phyloP scores from a whole-genome alignment of 2,797 vertebrate species.

The Benthosema pterotum region DNA sequence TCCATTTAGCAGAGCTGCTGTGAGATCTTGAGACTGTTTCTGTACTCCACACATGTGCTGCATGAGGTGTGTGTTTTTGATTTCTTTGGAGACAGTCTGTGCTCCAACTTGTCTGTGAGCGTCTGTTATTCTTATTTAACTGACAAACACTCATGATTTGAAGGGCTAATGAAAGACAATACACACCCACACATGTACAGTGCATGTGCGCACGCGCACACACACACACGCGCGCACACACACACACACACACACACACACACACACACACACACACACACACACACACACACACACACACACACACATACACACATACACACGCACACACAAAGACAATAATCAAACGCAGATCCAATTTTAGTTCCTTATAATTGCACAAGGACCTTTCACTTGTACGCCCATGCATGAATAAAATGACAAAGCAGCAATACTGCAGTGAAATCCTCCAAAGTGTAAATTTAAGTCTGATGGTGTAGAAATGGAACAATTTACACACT shows the following conservation, averaged over 20 bases:
- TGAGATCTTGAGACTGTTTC: too few species aligned
- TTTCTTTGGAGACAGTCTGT: constrained; percentile 9
- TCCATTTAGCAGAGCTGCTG: too few species aligned
- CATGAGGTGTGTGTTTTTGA: neutral
- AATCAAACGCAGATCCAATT: too few species aligned
- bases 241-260: constrained; percentile 12
- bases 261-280: constrained; percentile 13
- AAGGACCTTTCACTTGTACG: too few species aligned
- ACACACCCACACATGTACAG: constrained; percentile 19
- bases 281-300: constrained; percentile 11
- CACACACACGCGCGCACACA: constrained; percentile 5
- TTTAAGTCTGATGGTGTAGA: too few species aligned
- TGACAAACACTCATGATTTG: constrained; percentile 28
- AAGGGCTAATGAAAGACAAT: constrained; percentile 33
- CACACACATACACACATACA: constrained; percentile 11
- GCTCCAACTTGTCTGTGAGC: constrained; percentile 35
- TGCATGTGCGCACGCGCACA: neutral
- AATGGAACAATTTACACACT: too few species aligned
- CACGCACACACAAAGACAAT: too few species aligned
- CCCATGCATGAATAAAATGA: too few species aligned
- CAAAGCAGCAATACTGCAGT: too few species aligned
- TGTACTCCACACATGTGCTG: too few species aligned
- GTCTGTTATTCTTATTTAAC: constrained; percentile 28
- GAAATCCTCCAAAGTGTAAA: too few species aligned
- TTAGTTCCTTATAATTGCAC: too few species aligned